A percentile compares a stretch with the other conserved stretches of the same genome.
phyloP scores from a whole-genome alignment of 1,140 invertebrate genomes.

The Hermetia illucens region DNA sequence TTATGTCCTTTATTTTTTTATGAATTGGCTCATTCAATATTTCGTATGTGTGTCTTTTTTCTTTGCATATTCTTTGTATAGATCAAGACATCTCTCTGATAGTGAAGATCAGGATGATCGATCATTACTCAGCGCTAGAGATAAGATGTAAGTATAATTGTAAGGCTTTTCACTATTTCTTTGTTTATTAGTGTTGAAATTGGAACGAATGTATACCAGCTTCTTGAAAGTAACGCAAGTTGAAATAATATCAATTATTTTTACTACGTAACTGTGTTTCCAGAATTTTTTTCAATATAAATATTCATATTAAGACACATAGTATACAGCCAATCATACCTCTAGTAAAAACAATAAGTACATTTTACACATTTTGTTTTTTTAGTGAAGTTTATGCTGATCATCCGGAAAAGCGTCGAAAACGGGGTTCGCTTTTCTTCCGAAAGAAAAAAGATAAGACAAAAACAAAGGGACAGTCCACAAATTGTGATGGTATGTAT shows the following conservation, averaged over 20 bases:
- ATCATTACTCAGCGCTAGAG: conserved; percentile 22
- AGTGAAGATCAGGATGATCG: conserved; percentile 28
- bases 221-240: not conserved
- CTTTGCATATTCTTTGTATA: too few relatives aligned
- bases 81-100: conserved; percentile 24
- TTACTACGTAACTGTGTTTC: not conserved
- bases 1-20: too few relatives aligned
- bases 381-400: conserved; percentile 56
- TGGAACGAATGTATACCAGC: not conserved
- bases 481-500: conserved; percentile 8
- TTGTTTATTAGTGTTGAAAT: not conserved
- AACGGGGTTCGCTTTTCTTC: conserved; percentile 78
- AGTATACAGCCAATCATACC: not conserved
- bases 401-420: conserved; percentile 68
- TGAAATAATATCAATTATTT: not conserved
- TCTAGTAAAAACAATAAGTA: not conserved
- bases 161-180: not conserved
- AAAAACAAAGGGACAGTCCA: conserved; percentile 13
- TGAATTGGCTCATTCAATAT: too few relatives aligned
- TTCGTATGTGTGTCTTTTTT: too few relatives aligned
- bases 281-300: conserved; percentile 5
- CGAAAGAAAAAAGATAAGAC: conserved; percentile 52
- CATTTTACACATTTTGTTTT: conserved; percentile 6
- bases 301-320: conserved; percentile 6
- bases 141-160: conserved; percentile 16